Percentiles rank a stretch among this genome's conserved stretches.
phyloP scores from a whole-genome alignment of 1,140 invertebrate genomes.

The Drosophila nigromelanica region DNA sequence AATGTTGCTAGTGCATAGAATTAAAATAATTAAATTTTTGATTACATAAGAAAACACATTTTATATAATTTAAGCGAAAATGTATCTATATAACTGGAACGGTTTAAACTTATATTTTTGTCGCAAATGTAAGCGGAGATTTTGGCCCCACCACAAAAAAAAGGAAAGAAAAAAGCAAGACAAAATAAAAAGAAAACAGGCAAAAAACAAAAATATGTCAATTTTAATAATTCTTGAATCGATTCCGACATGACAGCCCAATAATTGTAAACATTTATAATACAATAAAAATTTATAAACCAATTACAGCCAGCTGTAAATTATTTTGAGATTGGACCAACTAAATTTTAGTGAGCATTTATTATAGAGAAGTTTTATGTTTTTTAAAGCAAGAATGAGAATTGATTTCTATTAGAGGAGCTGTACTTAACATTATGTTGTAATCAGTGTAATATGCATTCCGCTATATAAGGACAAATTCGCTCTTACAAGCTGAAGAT shows the following conservation, averaged over 20 bases:
- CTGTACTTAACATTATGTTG: too few species aligned
- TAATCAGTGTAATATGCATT: too few species aligned
- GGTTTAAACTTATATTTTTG: constrained; percentile 18
- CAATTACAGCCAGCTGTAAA: neutral
- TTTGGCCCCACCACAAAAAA: constrained; percentile 1
- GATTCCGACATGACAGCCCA: constrained; percentile 21
- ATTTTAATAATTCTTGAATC: constrained; percentile 17
- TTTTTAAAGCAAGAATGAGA: too few species aligned
- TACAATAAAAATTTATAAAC: constrained; percentile 36
- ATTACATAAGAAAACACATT: constrained; percentile 24
- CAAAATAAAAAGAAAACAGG: neutral
- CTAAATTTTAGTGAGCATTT: too few species aligned
- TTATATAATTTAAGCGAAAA: constrained; percentile 36
- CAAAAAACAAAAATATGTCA: neutral
- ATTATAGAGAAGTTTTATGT: too few species aligned
- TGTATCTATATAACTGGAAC: constrained; percentile 15
- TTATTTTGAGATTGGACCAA: too few species aligned
- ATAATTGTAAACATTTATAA: constrained; percentile 35
- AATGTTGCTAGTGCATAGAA: constrained; percentile 25
- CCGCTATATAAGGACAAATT: too few species aligned
- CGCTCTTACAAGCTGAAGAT: neutral
- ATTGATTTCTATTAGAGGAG: neutral
- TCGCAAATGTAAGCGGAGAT: constrained; percentile 16
- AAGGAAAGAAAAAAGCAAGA: neutral
- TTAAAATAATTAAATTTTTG: constrained; percentile 19